Percentiles rank a stretch among this genome's conserved stretches.
Conservation (phyloP, 2,888 invertebrate genomes). For the Ferrisia virgata region DNA sequence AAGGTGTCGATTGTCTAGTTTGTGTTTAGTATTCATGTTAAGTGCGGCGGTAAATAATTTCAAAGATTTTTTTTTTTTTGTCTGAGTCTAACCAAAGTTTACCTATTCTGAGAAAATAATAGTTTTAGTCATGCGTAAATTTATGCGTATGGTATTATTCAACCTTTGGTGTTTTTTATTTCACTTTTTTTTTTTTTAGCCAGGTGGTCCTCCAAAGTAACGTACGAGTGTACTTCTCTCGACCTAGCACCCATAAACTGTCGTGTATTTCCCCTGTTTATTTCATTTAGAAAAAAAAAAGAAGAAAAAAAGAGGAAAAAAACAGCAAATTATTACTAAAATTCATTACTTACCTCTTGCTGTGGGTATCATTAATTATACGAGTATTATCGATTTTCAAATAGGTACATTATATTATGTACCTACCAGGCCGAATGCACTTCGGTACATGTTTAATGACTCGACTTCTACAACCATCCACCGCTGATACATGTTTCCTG, state of each 20-base stretch:
- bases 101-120: not conserved
- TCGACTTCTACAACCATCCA: not conserved
- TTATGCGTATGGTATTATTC: not conserved
- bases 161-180: not conserved
- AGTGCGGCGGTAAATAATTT: conserved; percentile 25
- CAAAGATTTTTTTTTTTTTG: not conserved
- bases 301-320: not conserved
- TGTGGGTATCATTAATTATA: conserved; percentile 20
- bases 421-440: not conserved
- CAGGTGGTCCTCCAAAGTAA: not conserved
- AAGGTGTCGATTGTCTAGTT: conserved; percentile 13
- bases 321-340: conserved; percentile 20
- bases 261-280: not conserved
- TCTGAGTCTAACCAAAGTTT: not conserved
- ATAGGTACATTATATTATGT: not conserved
- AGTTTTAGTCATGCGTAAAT: conserved; percentile 19
- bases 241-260: not conserved
- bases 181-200: not conserved
- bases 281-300: not conserved
- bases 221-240: not conserved
- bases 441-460: not conserved
- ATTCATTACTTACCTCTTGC: not conserved
- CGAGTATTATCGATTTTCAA: conserved; percentile 12
- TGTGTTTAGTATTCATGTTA: not conserved
- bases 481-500: conserved; percentile 8